phyloP scores from a whole-genome alignment of 2,888 invertebrate species.

The Aradus depressus region DNA sequence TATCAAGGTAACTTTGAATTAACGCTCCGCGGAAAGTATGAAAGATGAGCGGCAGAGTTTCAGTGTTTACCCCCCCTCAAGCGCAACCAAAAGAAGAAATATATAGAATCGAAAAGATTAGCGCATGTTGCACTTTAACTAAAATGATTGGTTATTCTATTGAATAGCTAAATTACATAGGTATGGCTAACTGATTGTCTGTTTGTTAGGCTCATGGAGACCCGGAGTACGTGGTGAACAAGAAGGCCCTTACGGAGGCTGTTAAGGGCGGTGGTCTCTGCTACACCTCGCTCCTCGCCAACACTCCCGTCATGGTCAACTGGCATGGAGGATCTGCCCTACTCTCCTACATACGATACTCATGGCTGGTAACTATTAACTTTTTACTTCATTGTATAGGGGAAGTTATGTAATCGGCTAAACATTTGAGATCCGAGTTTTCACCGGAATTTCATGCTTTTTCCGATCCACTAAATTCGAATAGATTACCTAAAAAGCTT shows the following conservation, averaged over 20 bases:
- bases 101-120: too few species aligned
- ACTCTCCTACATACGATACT: slow-evolving; percentile 50
- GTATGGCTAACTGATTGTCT: too few species aligned
- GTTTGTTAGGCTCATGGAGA: slow-evolving; percentile 64
- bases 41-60: too few species aligned
- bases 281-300: slow-evolving; percentile 69
- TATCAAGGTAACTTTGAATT: slow-evolving; percentile 47
- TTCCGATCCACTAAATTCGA: too few species aligned
- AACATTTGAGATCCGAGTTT: neutral
- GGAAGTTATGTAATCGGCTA: neutral
- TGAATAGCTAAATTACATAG: too few species aligned
- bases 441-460: neutral
- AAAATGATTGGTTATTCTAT: too few species aligned
- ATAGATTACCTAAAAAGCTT: too few species aligned
- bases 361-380: slow-evolving; percentile 42
- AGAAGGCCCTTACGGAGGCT: slow-evolving; percentile 63
- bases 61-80: too few species aligned
- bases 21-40: neutral
- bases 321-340: slow-evolving; percentile 77
- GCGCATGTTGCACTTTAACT: too few species aligned
- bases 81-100: too few species aligned
- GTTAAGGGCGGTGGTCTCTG: slow-evolving; percentile 51
- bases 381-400: neutral
- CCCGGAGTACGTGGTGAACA: slow-evolving; percentile 86
- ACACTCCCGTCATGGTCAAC: slow-evolving; percentile 75